Evolutionary conservation across 1,140 invertebrate genomes (phyloP).

Genomic region (Chymomyza costata): DNA sequence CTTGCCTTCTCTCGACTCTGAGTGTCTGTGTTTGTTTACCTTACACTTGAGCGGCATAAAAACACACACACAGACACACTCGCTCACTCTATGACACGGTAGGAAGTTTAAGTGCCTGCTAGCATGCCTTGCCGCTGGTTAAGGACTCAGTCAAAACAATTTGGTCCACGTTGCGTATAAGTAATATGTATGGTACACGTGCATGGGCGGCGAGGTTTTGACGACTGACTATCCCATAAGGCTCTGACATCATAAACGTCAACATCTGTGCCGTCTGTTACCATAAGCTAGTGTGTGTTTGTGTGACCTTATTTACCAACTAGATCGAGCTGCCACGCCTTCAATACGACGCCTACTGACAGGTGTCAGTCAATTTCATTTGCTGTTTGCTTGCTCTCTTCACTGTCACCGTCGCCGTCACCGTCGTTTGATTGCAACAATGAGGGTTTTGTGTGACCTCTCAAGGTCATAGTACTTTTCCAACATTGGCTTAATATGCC

Average conservation of each 20-base stretch:
- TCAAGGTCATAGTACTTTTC: slow-evolving; percentile 16
- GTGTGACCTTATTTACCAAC: slow-evolving; percentile 6
- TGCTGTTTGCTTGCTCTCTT: too few species aligned
- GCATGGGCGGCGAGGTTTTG: too few species aligned
- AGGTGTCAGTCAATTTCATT: slow-evolving; percentile 16
- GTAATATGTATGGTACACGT: too few species aligned
- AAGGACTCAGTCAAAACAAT: slow-evolving; percentile 55
- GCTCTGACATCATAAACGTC: slow-evolving; percentile 34
- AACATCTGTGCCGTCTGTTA: slow-evolving; percentile 27
- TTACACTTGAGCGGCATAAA: slow-evolving; percentile 57
- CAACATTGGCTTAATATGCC: too few species aligned
- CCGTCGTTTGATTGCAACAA: too few species aligned
- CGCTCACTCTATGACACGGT: slow-evolving; percentile 12
- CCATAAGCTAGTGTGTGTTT: slow-evolving; percentile 6
- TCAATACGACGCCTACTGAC: background rate
- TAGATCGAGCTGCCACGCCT: too few species aligned
- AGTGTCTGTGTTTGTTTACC: slow-evolving; percentile 64
- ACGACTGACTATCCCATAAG: slow-evolving; percentile 3
- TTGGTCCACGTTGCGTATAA: slow-evolving; percentile 60
- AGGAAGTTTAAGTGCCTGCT: too few species aligned
- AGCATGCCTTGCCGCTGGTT: background rate
- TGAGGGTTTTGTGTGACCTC: too few species aligned
- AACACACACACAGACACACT: slow-evolving; percentile 28
- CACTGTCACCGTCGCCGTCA: too few species aligned
- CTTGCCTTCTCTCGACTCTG: slow-evolving; percentile 15